A percentile compares a stretch with the other conserved stretches of the same genome.
Evolutionary conservation across 2,888 invertebrate species (phyloP).

Genomic region (Drosophila rubida): DNA sequence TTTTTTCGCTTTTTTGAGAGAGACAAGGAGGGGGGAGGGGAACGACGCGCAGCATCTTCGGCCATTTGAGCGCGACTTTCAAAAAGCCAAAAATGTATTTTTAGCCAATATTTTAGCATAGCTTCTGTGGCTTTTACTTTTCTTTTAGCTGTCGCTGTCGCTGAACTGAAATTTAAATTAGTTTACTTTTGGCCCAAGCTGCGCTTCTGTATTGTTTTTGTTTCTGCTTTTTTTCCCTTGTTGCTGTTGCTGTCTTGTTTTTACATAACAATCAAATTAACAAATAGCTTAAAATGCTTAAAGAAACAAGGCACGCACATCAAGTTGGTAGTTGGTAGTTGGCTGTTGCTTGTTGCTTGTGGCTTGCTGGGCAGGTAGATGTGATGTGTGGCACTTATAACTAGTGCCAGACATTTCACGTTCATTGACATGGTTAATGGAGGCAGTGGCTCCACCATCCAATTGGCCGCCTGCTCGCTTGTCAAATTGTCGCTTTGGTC

Average conservation of each 20-base stretch:
- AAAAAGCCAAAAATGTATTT: constrained; percentile 63
- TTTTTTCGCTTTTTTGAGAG: constrained; percentile 15
- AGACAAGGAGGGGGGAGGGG: too few relatives aligned
- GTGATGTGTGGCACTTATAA: constrained; percentile 14
- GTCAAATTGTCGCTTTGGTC: constrained; percentile 38
- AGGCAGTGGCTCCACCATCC: constrained; percentile 10
- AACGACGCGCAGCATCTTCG: constrained; percentile 35
- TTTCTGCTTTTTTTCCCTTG: constrained; percentile 3
- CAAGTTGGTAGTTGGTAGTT: constrained; percentile 5
- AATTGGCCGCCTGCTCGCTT: constrained; percentile 5
- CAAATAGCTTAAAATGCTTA: constrained; percentile 48
- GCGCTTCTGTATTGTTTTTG: constrained; percentile 45
- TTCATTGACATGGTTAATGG: constrained; percentile 69
- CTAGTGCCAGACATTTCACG: constrained; percentile 61
- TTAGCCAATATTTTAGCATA: constrained; percentile 66
- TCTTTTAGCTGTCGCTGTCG: constrained; percentile 43
- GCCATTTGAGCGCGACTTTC: constrained; percentile 56
- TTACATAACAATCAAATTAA: constrained; percentile 67
- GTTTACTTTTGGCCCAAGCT: constrained; percentile 53
- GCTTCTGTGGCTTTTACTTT: constrained; percentile 74
- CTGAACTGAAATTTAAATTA: constrained; percentile 73
- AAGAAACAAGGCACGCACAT: constrained; percentile 62
- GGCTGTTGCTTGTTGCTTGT: too few relatives aligned
- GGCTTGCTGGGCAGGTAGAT: constrained; percentile 12
- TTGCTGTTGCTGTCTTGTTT: constrained; percentile 24